Evolutionary conservation across 2,888 invertebrate species (phyloP).

Genomic region (Mimas tiliae): DNA sequence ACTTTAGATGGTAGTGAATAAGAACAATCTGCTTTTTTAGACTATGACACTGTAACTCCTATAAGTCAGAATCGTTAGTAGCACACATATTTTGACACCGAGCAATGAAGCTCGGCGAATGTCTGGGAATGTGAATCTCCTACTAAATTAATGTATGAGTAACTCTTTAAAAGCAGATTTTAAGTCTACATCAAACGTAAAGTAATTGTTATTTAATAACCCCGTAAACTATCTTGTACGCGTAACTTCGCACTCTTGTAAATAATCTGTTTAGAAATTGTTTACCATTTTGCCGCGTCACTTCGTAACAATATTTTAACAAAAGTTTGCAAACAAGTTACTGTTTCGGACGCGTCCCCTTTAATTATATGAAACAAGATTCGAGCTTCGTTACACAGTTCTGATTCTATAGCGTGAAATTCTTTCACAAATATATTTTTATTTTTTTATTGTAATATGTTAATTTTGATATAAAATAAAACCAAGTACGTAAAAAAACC

Average conservation of each 20-base stretch:
- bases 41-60: too few relatives aligned
- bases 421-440: not conserved
- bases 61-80: too few relatives aligned
- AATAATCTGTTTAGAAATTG: constrained; percentile 50
- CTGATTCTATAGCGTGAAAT: constrained; percentile 18
- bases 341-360: constrained; percentile 57
- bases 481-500: too few relatives aligned
- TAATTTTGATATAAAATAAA: not conserved
- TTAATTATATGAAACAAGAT: constrained; percentile 59
- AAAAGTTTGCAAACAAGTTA: constrained; percentile 55
- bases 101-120: too few relatives aligned
- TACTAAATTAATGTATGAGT: not conserved
- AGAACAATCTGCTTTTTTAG: not conserved
- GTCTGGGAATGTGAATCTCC: too few relatives aligned
- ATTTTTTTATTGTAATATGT: not conserved
- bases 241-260: constrained; percentile 42
- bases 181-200: not conserved
- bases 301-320: constrained; percentile 51
- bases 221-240: constrained; percentile 30
- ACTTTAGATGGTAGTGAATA: not conserved
- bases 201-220: constrained; percentile 24
- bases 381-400: constrained; percentile 48
- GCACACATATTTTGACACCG: too few relatives aligned
- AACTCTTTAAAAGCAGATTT: not conserved
- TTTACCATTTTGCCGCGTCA: constrained; percentile 37